Evolutionary conservation across 1,140 invertebrate species (phyloP), one percentile per base, ranked within the genome.

Genomic region (Micrasema minimum): DNA sequence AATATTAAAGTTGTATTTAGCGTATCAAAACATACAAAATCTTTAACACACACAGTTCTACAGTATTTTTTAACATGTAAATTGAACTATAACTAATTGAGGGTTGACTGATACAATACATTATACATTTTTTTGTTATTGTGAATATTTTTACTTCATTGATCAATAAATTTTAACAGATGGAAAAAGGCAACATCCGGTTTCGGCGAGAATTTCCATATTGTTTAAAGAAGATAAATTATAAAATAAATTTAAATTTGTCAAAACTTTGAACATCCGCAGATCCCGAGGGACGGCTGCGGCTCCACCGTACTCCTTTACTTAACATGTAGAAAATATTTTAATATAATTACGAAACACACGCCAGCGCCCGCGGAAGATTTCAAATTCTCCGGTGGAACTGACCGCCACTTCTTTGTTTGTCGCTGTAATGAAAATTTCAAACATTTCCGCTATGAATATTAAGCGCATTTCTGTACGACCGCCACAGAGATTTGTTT

Each of bases 311-410:
- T 26, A 18, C 35, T 22, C 57, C 20, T 38, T 20, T 20, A 71
- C 69, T 68, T 74, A 74, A 74, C 69, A 71, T 74, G 72, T 67
- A 71, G 72, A 74, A 74, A 74, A 74, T 74, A 74, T 74, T 74
- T 74, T 74, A 74, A 74, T 74, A 74, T 71, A 74, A 74, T 74
- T 74, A 74, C 69, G 37, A 43, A 61, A 38, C 57, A 18, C 62
- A 62, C 66, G 31, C 51, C 65, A 46, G 48, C 35, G 65, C 26
- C 66, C 35, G 18, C 18, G 37, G 57, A 55, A 68, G 66, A 68
- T 57, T 57, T 68, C 37, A 41, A 66, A 66, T 66, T 66, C 64
- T 66, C 64, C 11, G 16, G 16, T 31, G 53, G 53, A 57, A 37
- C 53, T 57, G 53, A 37, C 53, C 53, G 31, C 53, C n/a, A 12